Evolutionary conservation across 2,113 vertebrate genomes (phyloP), one percentile per base, ranked within the genome.

Genomic region (Mobula hypostoma): DNA sequence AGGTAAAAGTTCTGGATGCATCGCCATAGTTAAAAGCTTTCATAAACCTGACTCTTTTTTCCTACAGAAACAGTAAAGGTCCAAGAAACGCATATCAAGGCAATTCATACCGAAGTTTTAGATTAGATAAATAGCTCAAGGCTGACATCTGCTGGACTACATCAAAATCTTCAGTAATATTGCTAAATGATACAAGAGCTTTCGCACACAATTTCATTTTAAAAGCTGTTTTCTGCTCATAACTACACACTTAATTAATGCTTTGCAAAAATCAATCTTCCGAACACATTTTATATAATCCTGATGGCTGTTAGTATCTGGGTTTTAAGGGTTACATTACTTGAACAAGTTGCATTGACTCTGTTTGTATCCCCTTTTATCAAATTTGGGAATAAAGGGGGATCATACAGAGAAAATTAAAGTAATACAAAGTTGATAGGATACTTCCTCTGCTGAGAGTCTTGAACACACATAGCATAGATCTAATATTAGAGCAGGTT

Each of bases 21-120:
- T 90, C 61, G 32, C 61, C 32, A 90, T 17, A 63, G 85, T 32
- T 90, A 90, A 90, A 90, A 68, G 85, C 85, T 68, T 90, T 90
- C 58, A 90, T 66, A 66, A 90, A 90, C 61, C 58, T 66, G 85
- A 90, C 85, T 90, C 36, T 74, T 90, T 63, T 74, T 90, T 63
- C 61, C 85, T 29, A 66, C 61, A 19, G 61, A 90, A 29, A 68
- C 29, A 61, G 83, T 88, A 63, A 66, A 90, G 85, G 61, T 90
- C 14, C 85, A 90, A 66, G 85, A 15, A 68, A 15, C 17, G n/a
- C 29, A 90, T n/a, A 14, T 66, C 61, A 90, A 58, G n/a, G 14
- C 5, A 68, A 63, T 66, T 90, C 32, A 90, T 68, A n/a, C 27
- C 15, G 17, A 0, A 19, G 61, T 66, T 90, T 90, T 36, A 90